Evolutionary conservation across 2,888 invertebrate species (phyloP), one percentile per base, ranked within the genome.

Genomic region (Dioctria rufipes): DNA sequence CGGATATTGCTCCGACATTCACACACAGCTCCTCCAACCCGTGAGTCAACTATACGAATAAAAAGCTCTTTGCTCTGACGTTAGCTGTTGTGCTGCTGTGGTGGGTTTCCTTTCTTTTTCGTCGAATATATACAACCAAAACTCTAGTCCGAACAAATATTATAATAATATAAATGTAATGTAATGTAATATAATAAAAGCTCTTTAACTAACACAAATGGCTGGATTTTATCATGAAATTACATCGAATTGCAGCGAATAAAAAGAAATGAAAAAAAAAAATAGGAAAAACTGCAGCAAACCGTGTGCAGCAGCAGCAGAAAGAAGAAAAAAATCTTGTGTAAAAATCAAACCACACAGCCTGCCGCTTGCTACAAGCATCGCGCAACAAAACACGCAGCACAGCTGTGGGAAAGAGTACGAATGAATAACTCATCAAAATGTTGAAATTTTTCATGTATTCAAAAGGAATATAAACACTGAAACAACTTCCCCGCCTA

Each of bases 401-500:
- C 60, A 5, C 9, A 3, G 69, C 60, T n/a, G 25, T 8, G 43
- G 13, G 61, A 75, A 51, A 25, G 61, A n/a, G 75, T 60, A 5
- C n/a, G 75, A 5, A 49, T 5, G n/a, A 2, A 13, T 73, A 61
- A 61, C 13, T 43, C 42, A 75, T 42, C 58, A 60, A 60, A 25
- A 25, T 60, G 37, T 42, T 25, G 54, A 25, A 43, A 60, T 75
- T 75, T 75, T 75, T 75, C 75, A 75, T 75, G 75, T 75, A 61
- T 61, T 60, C 46, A 42, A 42, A 3, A 61, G 46, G 60, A 46
- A 60, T 46, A 61, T 43, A 43, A 25, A 25, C 25, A 25, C 60
- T 13, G 46, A 42, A n/a, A 75, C 43, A 42, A 60, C 75, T 75
- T 75, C 75, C 75, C 75, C 75, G 75, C 75, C 75, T 61, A 75